Percentiles rank a stretch among this genome's conserved stretches.
These are phyloP conservation scores for Salminus brasiliensis DNA, from an alignment of 2,113 vertebrate species.

Conservation along the genomic window DNA sequence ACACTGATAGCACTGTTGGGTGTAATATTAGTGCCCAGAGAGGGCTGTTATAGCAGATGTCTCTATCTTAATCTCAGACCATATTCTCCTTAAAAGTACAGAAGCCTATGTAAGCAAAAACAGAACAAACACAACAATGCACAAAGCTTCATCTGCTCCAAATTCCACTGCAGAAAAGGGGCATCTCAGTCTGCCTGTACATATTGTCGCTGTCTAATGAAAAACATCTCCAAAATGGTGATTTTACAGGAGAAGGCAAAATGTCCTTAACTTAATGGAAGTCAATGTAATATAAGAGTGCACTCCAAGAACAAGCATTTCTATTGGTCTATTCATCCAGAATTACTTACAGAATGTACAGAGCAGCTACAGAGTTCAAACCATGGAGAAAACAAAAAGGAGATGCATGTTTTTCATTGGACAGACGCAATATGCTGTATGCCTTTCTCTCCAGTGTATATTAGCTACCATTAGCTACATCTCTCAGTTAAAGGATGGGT, in stretches of 20 bases:
- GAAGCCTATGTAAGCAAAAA: background rate
- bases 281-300: too few species aligned
- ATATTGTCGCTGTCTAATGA: constrained; percentile 14
- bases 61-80: background rate
- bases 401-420: too few species aligned
- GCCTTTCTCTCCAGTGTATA: constrained; percentile 25
- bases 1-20: constrained; percentile 14
- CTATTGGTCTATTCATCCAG: too few species aligned
- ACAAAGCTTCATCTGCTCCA: constrained; percentile 17
- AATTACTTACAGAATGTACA: too few species aligned
- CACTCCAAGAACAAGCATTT: too few species aligned
- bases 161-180: constrained; percentile 28
- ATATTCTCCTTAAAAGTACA: background rate
- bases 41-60: constrained; percentile 6
- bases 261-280: too few species aligned
- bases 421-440: too few species aligned
- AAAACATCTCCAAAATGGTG: too few species aligned
- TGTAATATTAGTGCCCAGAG: constrained; percentile 35
- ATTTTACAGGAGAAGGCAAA: too few species aligned
- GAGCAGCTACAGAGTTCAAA: too few species aligned
- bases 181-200: constrained; percentile 19
- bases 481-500: constrained; percentile 37
- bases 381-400: too few species aligned
- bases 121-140: background rate
- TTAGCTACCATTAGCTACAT: constrained; percentile 35